phyloP scores from a whole-genome alignment of 2,797 vertebrate genomes.

The Aphelocoma californica region DNA sequence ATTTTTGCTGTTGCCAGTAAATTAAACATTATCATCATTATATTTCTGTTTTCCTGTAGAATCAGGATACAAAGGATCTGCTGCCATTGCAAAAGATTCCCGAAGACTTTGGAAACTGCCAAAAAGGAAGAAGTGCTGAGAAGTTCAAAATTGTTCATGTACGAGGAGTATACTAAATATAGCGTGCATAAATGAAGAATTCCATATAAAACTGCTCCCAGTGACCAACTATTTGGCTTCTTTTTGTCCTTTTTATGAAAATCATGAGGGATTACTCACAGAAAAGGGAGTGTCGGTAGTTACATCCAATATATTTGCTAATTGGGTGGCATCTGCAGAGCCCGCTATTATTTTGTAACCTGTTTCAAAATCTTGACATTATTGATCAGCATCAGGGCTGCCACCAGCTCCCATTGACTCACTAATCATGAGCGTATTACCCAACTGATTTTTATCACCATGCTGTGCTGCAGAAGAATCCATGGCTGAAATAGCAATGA shows the following conservation, averaged over 20 bases:
- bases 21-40: neutral
- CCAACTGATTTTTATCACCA: constrained; percentile 20
- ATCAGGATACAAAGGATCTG: neutral
- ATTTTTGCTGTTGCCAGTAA: neutral
- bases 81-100: neutral
- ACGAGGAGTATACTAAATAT: neutral
- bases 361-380: neutral
- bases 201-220: neutral
- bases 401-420: constrained; percentile 16
- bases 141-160: neutral
- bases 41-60: neutral
- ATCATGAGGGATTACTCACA: neutral
- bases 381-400: neutral
- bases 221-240: neutral
- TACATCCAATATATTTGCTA: neutral
- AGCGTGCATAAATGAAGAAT: neutral
- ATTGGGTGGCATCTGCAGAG: neutral
- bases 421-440: neutral
- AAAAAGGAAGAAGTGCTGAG: neutral
- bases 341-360: neutral
- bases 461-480: neutral
- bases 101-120: neutral
- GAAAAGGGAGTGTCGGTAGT: neutral
- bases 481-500: neutral
- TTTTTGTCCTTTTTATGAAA: neutral